phyloP scores from a whole-genome alignment of 2,113 vertebrate genomes.

The Willisornis vidua region DNA sequence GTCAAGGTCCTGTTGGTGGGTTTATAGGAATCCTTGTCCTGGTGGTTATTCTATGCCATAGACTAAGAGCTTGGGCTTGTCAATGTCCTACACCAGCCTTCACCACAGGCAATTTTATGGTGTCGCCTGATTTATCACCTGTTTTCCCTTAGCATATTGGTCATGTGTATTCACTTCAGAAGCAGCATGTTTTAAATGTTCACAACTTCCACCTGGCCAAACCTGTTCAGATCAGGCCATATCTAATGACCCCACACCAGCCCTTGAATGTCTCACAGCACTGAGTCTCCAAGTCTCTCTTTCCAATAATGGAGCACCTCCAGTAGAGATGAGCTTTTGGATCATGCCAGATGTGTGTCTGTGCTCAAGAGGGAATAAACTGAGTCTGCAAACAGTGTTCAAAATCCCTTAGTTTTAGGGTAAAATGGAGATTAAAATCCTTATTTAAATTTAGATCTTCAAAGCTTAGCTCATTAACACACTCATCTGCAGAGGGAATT shows the following conservation, averaged over 20 bases:
- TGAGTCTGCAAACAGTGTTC: neutral
- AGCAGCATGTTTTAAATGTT: neutral
- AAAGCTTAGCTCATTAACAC: neutral
- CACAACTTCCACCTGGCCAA: neutral
- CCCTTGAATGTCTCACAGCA: neutral
- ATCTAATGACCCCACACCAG: neutral
- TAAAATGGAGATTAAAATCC: neutral
- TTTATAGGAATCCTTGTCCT: neutral
- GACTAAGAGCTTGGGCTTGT: neutral
- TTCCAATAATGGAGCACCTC: neutral
- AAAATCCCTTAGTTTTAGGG: neutral
- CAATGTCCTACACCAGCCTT: neutral
- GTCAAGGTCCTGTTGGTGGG: neutral
- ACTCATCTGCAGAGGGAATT: neutral
- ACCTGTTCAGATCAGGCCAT: neutral
- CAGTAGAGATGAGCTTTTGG: neutral
- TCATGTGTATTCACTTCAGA: neutral
- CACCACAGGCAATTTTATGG: neutral
- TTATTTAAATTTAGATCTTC: neutral
- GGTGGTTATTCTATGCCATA: neutral
- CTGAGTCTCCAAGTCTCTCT: neutral
- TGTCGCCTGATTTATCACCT: neutral
- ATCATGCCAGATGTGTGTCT: neutral
- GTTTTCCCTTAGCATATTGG: neutral
- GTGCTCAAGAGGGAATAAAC: neutral